Conservation (phyloP, 2,113 vertebrate species). For the Indicator maculatus region DNA sequence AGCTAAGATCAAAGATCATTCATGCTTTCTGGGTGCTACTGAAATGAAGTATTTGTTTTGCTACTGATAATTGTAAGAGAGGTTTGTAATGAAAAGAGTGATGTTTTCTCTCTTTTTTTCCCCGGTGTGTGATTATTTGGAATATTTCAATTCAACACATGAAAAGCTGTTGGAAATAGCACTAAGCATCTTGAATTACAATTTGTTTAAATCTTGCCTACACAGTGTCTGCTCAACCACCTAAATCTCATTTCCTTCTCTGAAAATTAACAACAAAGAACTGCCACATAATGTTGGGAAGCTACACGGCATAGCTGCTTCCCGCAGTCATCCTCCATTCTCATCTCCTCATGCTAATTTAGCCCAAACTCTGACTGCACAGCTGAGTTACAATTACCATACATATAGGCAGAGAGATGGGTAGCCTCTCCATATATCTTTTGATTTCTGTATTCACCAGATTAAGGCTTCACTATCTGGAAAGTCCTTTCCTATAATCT, state of each 20-base stretch:
- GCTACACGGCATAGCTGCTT: background rate
- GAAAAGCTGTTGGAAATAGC: background rate
- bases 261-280: background rate
- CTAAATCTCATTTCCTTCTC: slow-evolving; percentile 1
- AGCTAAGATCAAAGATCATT: background rate
- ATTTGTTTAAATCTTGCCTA: background rate
- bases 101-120: background rate
- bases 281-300: background rate
- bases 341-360: background rate
- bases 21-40: background rate
- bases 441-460: background rate
- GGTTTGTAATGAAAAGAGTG: background rate
- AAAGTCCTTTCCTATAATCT: background rate
- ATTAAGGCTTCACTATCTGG: background rate
- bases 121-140: background rate
- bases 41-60: background rate
- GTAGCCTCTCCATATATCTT: background rate
- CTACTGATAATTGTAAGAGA: background rate
- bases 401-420: background rate
- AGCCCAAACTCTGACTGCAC: background rate
- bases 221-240: background rate
- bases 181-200: background rate
- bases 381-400: background rate
- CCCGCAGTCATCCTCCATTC: background rate
- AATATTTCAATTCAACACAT: background rate